Evolutionary conservation across 2,888 invertebrate species (phyloP).

Genomic region (Spilarctia lutea): DNA sequence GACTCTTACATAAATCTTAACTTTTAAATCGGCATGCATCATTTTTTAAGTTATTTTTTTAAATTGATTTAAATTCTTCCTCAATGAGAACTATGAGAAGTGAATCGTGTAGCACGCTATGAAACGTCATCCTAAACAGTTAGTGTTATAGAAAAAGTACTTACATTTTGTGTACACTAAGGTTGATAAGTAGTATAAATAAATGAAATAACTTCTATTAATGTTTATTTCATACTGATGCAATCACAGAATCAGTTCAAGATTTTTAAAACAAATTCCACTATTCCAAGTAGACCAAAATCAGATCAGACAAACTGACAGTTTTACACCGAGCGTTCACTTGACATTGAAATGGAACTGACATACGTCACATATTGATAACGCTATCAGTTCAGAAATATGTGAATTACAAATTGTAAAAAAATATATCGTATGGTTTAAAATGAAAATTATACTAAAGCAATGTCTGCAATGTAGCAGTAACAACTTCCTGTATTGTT

Average conservation of each 20-base stretch:
- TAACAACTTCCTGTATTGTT: no score
- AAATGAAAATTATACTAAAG: no score
- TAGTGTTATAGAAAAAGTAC: constrained; percentile 50
- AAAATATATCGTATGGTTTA: no score
- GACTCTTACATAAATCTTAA: constrained; percentile 7
- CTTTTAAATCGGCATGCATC: constrained; percentile 27
- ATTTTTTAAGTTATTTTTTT: constrained; percentile 34
- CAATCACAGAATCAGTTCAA: constrained; percentile 21
- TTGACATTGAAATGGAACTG: constrained; percentile 34
- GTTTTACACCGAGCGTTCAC: constrained; percentile 1
- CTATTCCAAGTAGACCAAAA: constrained; percentile 32
- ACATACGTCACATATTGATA: background rate
- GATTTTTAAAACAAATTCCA: constrained; percentile 31
- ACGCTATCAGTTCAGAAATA: background rate
- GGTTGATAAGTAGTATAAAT: constrained; percentile 19
- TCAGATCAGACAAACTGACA: constrained; percentile 35
- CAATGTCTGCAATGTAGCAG: no score
- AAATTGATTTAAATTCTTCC: constrained; percentile 32
- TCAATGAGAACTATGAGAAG: constrained; percentile 35
- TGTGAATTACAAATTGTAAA: no score
- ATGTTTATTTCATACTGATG: constrained; percentile 45
- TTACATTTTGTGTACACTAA: constrained; percentile 51
- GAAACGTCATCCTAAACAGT: constrained; percentile 64
- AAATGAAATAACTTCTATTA: constrained; percentile 26
- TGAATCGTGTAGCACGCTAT: constrained; percentile 48